Evolutionary conservation across 1,140 invertebrate species (phyloP).

Genomic region (Meloidogyne chitwoodi): DNA sequence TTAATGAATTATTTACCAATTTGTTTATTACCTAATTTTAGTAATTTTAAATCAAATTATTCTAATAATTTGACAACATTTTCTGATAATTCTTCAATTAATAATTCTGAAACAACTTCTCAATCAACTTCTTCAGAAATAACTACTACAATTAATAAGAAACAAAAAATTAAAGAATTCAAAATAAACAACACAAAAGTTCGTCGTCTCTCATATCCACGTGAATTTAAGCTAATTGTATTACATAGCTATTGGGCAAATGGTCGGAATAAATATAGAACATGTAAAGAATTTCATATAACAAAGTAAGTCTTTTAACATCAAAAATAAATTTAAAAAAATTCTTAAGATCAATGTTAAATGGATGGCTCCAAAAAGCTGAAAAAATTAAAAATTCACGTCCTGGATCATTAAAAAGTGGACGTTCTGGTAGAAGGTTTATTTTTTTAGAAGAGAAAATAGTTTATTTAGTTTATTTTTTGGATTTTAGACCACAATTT

Average conservation of each 20-base stretch:
- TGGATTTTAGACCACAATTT: slow-evolving; percentile 38
- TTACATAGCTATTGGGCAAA: slow-evolving; percentile 45
- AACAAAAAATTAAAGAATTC: neutral
- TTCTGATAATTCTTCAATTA: neutral
- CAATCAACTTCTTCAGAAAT: neutral
- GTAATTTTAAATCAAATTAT: neutral
- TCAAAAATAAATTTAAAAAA: neutral
- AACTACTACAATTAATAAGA: neutral
- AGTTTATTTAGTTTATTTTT: neutral
- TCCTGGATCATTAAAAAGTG: slow-evolving; percentile 45
- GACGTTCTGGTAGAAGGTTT: slow-evolving; percentile 35
- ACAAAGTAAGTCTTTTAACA: slow-evolving; percentile 21
- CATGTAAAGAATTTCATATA: slow-evolving; percentile 39
- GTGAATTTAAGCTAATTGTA: slow-evolving; percentile 50
- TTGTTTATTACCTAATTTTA: neutral
- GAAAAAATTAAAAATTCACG: slow-evolving; percentile 42
- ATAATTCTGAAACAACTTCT: neutral
- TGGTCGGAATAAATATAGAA: slow-evolving; percentile 48
- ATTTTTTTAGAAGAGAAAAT: too few species aligned
- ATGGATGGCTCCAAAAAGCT: slow-evolving; percentile 46
- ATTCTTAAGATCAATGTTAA: slow-evolving; percentile 23
- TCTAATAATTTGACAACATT: neutral
- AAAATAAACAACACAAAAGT: neutral
- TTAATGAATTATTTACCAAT: neutral
- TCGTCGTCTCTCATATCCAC: slow-evolving; percentile 43